Base-by-base conservation (phyloP, 2,888 invertebrate species). In the Eubasilissa splendida region DNA sequence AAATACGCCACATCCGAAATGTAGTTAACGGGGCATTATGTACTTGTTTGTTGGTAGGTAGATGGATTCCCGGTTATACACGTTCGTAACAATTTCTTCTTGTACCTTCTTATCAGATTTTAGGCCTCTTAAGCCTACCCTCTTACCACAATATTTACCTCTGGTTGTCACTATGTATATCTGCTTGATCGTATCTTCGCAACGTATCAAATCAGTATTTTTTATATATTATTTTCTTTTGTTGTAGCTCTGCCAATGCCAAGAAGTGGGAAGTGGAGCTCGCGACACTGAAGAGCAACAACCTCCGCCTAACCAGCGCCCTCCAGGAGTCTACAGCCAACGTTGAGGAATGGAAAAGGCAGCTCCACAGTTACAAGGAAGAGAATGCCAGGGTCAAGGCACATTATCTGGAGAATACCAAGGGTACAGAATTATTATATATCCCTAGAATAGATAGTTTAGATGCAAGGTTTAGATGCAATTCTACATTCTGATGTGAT, bases 211-310 rank as follows among this genome's bases (percentile, higher is more conserved):
- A 22, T 22, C 22, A 22, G 22, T 22, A 22, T 22, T 22, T 22
- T 22, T 22, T 22, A 42, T 42, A 42, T 42, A 42, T 42, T 42
- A 42, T 42, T 42, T 42, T 42, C 7, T 42, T 12, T 75, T 79
- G 85, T 88, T 88, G 68, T 89, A 97, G 99, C 89, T 99, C 98
- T 73, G 96, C 98, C 60, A 99, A 99, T 90, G 98, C 98, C 10
- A 99, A 98, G 90, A 98, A 99, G 88, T 99, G 99, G 99, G 99
- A 99, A 91, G 95, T 98, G 63, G 99, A 99, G 89, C 91, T 99
- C 85, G 95, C 97, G 71, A 98, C 98, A 1, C 90, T 99, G 85
- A 99, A 99, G 91, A 98, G 96, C 87, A 99, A 98, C 90, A 99
- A 99, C 88, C 94, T 96, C 56, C 93, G 98, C 84, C 91, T 99